Evolutionary conservation across 2,888 invertebrate genomes (phyloP).

Genomic region (Leptarthrus brevirostris): DNA sequence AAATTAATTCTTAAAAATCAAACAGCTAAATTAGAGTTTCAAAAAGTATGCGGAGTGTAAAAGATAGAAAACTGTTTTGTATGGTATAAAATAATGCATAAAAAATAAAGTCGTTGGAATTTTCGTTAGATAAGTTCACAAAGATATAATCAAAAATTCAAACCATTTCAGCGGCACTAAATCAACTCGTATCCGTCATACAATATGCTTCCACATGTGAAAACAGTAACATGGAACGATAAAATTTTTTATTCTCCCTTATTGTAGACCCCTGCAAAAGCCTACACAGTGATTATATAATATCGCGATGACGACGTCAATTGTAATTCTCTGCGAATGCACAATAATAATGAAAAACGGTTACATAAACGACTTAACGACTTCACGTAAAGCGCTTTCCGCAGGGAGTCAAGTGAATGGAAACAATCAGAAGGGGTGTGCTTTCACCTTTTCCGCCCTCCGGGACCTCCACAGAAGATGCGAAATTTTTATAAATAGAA

Average conservation of each 20-base stretch:
- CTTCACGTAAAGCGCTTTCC: constrained; percentile 46
- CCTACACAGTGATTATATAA: constrained; percentile 20
- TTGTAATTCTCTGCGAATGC: constrained; percentile 44
- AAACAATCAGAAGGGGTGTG: constrained; percentile 46
- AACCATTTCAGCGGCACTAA: not conserved
- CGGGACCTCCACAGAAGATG: not conserved
- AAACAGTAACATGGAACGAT: constrained; percentile 20
- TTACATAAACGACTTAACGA: constrained; percentile 49
- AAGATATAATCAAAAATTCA: not conserved
- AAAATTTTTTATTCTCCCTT: not conserved
- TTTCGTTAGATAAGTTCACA: not conserved
- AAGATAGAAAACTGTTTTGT: too few relatives aligned
- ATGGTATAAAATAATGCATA: too few relatives aligned
- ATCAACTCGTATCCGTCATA: not conserved
- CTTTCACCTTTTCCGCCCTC: constrained; percentile 37
- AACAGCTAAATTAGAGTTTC: too few relatives aligned
- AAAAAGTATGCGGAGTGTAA: too few relatives aligned
- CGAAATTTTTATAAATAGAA: constrained; percentile 47
- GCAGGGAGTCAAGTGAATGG: constrained; percentile 49
- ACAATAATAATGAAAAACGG: constrained; percentile 47
- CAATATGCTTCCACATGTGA: constrained; percentile 29
- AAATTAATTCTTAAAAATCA: too few relatives aligned
- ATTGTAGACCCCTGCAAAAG: constrained; percentile 1
- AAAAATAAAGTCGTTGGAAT: not conserved
- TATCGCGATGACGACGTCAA: constrained; percentile 42